Evolutionary conservation across 1,140 invertebrate genomes (phyloP), one percentile per base, ranked within the genome.

Genomic region (Drosophila bifasciata): DNA sequence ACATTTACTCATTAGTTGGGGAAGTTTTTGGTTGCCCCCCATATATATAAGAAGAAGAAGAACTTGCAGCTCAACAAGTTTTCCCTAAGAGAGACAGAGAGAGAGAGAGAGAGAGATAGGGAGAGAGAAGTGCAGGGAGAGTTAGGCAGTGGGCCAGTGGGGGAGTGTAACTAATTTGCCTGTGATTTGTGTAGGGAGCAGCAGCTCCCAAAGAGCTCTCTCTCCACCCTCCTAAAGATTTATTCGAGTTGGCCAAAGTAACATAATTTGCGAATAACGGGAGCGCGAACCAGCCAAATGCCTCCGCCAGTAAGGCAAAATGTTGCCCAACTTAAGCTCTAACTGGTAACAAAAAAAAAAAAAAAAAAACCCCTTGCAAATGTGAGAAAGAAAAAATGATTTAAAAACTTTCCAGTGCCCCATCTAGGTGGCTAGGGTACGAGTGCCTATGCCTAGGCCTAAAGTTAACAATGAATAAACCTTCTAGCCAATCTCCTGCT

Each of bases 1-100:
- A 86, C 81, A 88, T 86, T 86, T 86, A 86, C 83, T 88, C 81
- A 86, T 86, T 86, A 86, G 78, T 36, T 36, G 48, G 67, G 61
- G 64, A 81, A 86, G 77, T 86, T 86, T 86, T 58, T 58, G 36
- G 48, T n/a, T n/a, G n/a, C 15, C 8, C 39, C 36, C 16, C 56
- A 61, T 66, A 72, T 73, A 71, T 71, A 32, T 74, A 70, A 50
- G 43, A 55, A 50, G 43, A 3, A 13, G 1, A 11, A 36, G 32
- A 69, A 76, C 71, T 79, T 73, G 81, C 72, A 50, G 77, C 69
- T 86, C 83, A 88, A 88, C 81, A 86, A 86, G 83, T 86, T 86
- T 40, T 41, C 45, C 39, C n/a, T 11, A 36, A 49, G 13, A 8
- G 62, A n/a, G 52, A 9, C 6, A 49, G 7, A 2, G 32, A 19